These are phyloP conservation scores for Cheilosia soror DNA, from an alignment of 2,888 invertebrate genomes.

Conservation along the genomic window DNA sequence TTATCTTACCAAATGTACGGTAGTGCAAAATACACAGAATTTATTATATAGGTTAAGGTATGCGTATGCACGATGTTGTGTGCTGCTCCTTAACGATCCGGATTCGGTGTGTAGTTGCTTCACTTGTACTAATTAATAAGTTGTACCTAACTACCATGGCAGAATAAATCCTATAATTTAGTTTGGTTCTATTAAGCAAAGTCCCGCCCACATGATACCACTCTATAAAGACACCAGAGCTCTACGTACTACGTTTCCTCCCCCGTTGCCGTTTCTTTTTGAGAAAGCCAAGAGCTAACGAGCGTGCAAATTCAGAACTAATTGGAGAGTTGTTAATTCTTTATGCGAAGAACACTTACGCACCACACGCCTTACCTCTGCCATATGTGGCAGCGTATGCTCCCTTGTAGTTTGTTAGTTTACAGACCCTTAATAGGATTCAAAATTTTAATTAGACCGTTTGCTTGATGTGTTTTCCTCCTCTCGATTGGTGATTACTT, in stretches of 20 bases:
- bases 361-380: conserved; percentile 48
- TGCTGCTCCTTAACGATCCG: conserved; percentile 34
- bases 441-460: conserved; percentile 61
- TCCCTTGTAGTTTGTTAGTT: conserved; percentile 36
- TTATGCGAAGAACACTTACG: conserved; percentile 57
- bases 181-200: conserved; percentile 52
- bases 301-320: conserved; percentile 57
- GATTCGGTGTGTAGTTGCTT: conserved; percentile 27
- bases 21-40: conserved; percentile 37
- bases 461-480: conserved; percentile 25
- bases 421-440: conserved; percentile 58
- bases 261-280: background rate
- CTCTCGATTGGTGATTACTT: conserved; percentile 62
- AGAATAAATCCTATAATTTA: conserved; percentile 70
- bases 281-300: conserved; percentile 28
- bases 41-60: conserved; percentile 35
- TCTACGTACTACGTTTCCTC: background rate
- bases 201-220: conserved; percentile 49
- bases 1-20: conserved; percentile 41
- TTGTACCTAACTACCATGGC: conserved; percentile 54
- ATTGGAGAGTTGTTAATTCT: conserved; percentile 65
- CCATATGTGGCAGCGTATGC: conserved; percentile 17
- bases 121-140: conserved; percentile 58
- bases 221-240: conserved; percentile 3
- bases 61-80: conserved; percentile 14